Evolutionary conservation across 2,797 vertebrate genomes (phyloP), one percentile per base, ranked within the genome.

Genomic region (Tinamus major): DNA sequence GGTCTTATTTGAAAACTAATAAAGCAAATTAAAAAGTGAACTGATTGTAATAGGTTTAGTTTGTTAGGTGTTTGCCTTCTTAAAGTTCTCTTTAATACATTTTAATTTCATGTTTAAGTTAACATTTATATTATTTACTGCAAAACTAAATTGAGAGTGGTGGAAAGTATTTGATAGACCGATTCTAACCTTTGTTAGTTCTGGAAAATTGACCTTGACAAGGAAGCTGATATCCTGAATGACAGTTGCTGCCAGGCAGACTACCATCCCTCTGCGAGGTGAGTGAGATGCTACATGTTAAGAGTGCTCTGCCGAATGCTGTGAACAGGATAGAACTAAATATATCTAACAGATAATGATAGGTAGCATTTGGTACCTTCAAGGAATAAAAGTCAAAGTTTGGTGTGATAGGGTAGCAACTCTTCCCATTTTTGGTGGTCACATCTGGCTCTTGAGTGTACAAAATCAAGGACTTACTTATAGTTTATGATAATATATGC

Each of bases 221-320:
- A 62, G 33, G 27, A 92, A 46, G 21, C 19, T 77, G 76, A 87
- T 77, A 72, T 59, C 48, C 33, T 80, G 69, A 80, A 77, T 68
- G 39, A 80, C 39, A 85, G 74, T 11, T 75, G 46, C 79, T 95
- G 61, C 69, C 90, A 85, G 65, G n/a, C 53, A 95, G 70, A 35
- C 11, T 48, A 62, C 62, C 51, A 46, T 70, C 64, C 64, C 42
- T 75, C 62, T 90, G 80, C 58, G 78, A 56, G 17, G 11, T 87
- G 23, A 87, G 48, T 67, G 64, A 85, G 56, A 59, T 80, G 26
- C 53, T 90, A 42, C 35, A 26, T 46, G 70, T 42, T 74, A 53
- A 51, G 35, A 83, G 75, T 56, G 31, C 27, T 77, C 68, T 79
- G 21, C 10, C 58, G 49, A 69, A 37, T 83, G 17, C 17, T 91